Base-by-base conservation (phyloP, 2,797 vertebrate species). In the Squalus acanthias region DNA sequence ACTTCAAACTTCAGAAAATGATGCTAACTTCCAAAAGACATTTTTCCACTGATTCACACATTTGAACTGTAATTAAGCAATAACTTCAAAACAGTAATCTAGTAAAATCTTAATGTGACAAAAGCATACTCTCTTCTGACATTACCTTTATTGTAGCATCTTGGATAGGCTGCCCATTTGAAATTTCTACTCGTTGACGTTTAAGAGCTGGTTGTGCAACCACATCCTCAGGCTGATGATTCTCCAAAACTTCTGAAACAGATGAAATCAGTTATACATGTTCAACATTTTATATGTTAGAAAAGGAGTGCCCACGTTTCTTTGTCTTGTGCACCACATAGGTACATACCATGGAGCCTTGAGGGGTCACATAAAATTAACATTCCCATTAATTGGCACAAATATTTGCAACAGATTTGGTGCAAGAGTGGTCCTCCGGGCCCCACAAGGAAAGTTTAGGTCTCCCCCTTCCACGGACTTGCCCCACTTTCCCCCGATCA, bases 151-250 rank as follows among this genome's bases (percentile, higher is more conserved):
- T 98, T 0, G 98, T 98, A 20, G 98, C 97, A 96, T 99, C 99
- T 97, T 99, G 99, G 97, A 33, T 76, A 20, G 94, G 50, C 69
- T 95, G 94, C 53, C 70, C 98, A 98, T 96, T 98, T 98, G 97
- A 57, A 60, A 98, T 98, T 97, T 98, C 98, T 93, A 99, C 97
- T 96, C 99, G 98, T 96, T 98, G 98, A 76, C 98, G 98, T 97
- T 99, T 99, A 97, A 98, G 97, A 96, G 98, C 97, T 87, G 99
- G 99, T 22, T 98, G 98, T 94, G 99, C 98, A 13, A 99, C 99
- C 17, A 98, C 98, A 0, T 99, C 98, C 3, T 97, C 97, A 96
- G 98, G 98, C 65, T 98, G 99, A 97, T 99, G 98, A 97, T 98
- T 99, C 97, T 98, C 99, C 97, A 99, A 96, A 96, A 99, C 98